phyloP scores from a whole-genome alignment of 2,113 vertebrate species.

The Catharus minimus region DNA sequence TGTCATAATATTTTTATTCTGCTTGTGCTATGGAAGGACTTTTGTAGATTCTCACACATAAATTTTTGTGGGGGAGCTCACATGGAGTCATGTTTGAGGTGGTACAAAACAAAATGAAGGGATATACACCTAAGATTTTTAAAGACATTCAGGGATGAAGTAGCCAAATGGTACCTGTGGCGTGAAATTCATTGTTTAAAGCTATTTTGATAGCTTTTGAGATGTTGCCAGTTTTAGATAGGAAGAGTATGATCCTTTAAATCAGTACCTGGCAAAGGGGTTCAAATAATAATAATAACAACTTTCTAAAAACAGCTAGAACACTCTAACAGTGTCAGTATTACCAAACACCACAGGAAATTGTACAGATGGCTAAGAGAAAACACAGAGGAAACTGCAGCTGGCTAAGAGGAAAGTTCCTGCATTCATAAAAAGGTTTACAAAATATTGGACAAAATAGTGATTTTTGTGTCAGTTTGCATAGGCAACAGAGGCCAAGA shows the following conservation, averaged over 20 bases:
- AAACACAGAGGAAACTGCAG: not conserved
- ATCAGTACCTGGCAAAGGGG: not conserved
- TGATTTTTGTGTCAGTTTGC: not conserved
- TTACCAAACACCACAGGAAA: not conserved
- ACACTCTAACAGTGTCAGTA: rapidly evolving
- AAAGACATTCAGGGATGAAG: not conserved
- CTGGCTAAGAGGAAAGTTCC: not conserved
- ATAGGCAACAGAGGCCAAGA: rapidly evolving
- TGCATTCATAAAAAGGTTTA: not conserved
- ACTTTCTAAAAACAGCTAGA: not conserved
- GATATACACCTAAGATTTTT: not conserved
- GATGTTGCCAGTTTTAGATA: not conserved
- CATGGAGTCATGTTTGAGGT: not conserved
- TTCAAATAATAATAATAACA: not conserved
- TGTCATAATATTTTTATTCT: not conserved
- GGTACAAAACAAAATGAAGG: not conserved
- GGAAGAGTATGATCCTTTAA: not conserved
- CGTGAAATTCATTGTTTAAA: not conserved
- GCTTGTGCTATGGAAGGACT: not conserved
- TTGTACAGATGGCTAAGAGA: not conserved
- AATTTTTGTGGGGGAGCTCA: not conserved
- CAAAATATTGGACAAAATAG: not conserved
- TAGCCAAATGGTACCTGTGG: not conserved
- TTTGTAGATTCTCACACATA: not conserved
- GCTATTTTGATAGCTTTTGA: not conserved